Evolutionary conservation across 2,113 vertebrate genomes (phyloP), one percentile per base, ranked within the genome.

Genomic region (Mustela nigripes): DNA sequence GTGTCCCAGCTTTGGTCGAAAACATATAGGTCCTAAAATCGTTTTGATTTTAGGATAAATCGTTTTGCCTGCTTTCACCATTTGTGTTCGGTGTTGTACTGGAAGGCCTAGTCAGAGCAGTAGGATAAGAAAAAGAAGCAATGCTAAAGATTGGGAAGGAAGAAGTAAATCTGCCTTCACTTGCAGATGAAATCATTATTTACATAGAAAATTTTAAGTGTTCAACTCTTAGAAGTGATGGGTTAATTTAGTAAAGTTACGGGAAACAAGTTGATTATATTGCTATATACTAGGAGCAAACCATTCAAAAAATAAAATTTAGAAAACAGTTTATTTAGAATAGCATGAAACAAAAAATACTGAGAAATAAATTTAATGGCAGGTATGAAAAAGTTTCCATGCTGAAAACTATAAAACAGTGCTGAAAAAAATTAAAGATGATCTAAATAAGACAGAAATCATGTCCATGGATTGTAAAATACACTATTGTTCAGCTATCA

Each of bases 261-360:
- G 76, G 36, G 36, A 74, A 91, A 74, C n/a, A 94, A 78, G 11
- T 69, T 96, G 60, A 73, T 89, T 96, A 16, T 79, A 71, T 78
- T 87, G 76, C 56, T 60, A 11, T 79, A 78, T 4, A 56, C 26
- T 71, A 62, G 63, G 33, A 71, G 63, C 58, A 93, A 89, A 74
- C 42, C 81, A 22, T 82, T 93, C 24, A 73, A 78, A 76, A 67
- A 62, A 58, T 4, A 60, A 45, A 94, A 36, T 81, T 36, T 81
- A 87, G 65, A 74, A 74, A 63, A 83, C 5, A 50, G 7, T 69
- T 69, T 91, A 28, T 94, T 92, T 83, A 45, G 4, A 81, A 19
- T 56, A 78, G 26, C 56, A 53, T 60, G 42, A 73, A 80, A 56
- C 36, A n/a, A 24, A 76, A 58, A 96, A 48, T 58, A 62, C 21